Evolutionary conservation across 2,888 invertebrate genomes (phyloP), one percentile per base, ranked within the genome.

Genomic region (Dromius quadrimaculatus): DNA sequence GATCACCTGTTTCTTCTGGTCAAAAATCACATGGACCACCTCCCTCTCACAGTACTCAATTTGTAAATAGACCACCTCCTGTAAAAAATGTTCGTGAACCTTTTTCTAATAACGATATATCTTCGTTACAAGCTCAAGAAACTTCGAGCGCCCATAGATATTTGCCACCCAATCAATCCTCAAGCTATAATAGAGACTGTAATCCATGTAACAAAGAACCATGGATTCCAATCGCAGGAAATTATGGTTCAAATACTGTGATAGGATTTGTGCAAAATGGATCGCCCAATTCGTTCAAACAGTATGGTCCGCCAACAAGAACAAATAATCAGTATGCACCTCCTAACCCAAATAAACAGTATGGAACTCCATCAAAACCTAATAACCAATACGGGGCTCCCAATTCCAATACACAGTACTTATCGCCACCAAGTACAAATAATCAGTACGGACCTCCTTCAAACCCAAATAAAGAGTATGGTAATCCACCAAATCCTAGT

Each of bases 121-220:
- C 22, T 2, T 20, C n/a, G n/a, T 23, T 22, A 36, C 32, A 57
- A 6, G 2, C 32, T 5, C 57, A 57, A 15, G 57, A 6, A 19
- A 34, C 57, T 6, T 17, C 32, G 13, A 32, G 15, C 19, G 6
- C 57, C 1, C 3, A 57, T 19, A 73, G 71, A 59, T 79, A 80
- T 68, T 73, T 76, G 38, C 76, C 79, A 2, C 78, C 77, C 19
- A 73, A 32, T 43, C 71, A 64, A 73, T 63, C 41, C 68, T 19
- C 59, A 71, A 22, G 54, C 73, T 50, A 74, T 74, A 71, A 75
- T 72, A 62, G 86, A 77, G 86, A 87, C 73, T 94, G 94, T 78
- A 90, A 91, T 78, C 88, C 91, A 65, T 94, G 94, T 78, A 92
- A 93, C 79, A 86, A 88, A 79, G 87, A 89, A 77, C 93, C 94